Percentiles rank a stretch among this genome's conserved stretches.
phyloP scores from a whole-genome alignment of 2,888 invertebrate species.

The Ornithoptera alexandrae region DNA sequence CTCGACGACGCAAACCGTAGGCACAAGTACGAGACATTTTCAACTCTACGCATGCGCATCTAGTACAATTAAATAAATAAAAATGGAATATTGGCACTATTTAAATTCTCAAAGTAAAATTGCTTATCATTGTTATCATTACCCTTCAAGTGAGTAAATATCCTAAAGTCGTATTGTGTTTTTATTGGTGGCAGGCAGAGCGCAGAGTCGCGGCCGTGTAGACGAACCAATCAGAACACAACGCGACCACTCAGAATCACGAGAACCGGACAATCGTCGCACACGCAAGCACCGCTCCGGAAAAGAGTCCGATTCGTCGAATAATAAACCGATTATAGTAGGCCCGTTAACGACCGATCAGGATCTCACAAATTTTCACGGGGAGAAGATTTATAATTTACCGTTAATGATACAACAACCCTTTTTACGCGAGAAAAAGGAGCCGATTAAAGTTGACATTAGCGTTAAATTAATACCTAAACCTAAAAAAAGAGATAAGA shows the following conservation, averaged over 20 bases:
- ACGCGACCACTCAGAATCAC: constrained; percentile 72
- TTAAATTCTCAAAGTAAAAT: constrained; percentile 27
- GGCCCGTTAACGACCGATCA: constrained; percentile 76
- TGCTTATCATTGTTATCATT: constrained; percentile 58
- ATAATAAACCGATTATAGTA: constrained; percentile 72
- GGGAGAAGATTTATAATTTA: constrained; percentile 70
- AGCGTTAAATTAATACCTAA: constrained; percentile 87
- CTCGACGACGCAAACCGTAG: constrained; percentile 92
- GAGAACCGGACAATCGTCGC: constrained; percentile 62
- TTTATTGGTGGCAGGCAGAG: constrained; percentile 80
- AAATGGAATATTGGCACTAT: constrained; percentile 5
- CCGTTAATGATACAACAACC: constrained; percentile 80
- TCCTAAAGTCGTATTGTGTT: constrained; percentile 80
- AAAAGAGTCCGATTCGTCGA: constrained; percentile 81
- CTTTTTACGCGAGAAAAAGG: constrained; percentile 82
- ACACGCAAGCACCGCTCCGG: constrained; percentile 69
- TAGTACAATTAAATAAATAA: constrained; percentile 33
- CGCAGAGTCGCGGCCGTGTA: constrained; percentile 78
- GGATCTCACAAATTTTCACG: constrained; percentile 68
- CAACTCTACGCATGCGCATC: constrained; percentile 60
- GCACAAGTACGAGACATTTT: constrained; percentile 88
- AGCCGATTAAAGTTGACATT: constrained; percentile 88
- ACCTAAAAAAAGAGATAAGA: constrained; percentile 68
- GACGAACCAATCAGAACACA: constrained; percentile 81
- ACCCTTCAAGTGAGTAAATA: constrained; percentile 54